Percentiles rank a stretch among this genome's conserved stretches.
phyloP scores from a whole-genome alignment of 2,113 vertebrate genomes.

The Hepsetus odoe region DNA sequence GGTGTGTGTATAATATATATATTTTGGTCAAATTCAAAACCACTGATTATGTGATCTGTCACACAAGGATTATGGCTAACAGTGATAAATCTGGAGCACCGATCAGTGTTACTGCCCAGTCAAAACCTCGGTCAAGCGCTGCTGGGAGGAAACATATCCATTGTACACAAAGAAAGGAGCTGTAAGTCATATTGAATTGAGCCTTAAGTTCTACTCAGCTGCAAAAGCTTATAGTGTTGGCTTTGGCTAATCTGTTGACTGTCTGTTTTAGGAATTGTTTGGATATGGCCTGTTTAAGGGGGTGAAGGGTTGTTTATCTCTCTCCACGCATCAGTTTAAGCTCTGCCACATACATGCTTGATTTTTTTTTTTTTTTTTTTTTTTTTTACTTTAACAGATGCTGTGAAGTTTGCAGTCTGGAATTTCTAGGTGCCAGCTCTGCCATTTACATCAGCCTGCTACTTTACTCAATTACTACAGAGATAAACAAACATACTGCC shows the following conservation, averaged over 20 bases:
- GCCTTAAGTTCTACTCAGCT: conserved; percentile 28
- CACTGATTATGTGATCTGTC: too few relatives aligned
- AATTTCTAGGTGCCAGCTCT: conserved; percentile 37
- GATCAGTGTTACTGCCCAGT: background rate
- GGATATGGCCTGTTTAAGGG: conserved; percentile 52
- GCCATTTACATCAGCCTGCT: conserved; percentile 56
- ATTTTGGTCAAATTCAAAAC: too few relatives aligned
- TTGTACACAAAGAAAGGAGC: background rate
- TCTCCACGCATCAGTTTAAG: conserved; percentile 50
- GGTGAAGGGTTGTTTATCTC: conserved; percentile 62
- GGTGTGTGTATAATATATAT: too few relatives aligned
- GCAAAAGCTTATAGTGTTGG: conserved; percentile 46
- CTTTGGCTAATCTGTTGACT: conserved; percentile 44
- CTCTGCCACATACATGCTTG: conserved; percentile 43
- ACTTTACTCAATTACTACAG: conserved; percentile 57
- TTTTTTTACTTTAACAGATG: conserved; percentile 51
- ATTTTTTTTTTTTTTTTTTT: conserved; percentile 53
- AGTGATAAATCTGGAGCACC: too few relatives aligned
- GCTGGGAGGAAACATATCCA: too few relatives aligned
- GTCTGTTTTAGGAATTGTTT: conserved; percentile 34
- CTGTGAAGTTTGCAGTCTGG: conserved; percentile 50
- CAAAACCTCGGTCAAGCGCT: too few relatives aligned
- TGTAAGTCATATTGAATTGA: background rate
- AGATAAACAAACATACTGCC: conserved; percentile 50
- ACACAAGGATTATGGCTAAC: too few relatives aligned